Base-by-base conservation (phyloP, 2,797 vertebrate species). In the Phaenicophaeus curvirostris region DNA sequence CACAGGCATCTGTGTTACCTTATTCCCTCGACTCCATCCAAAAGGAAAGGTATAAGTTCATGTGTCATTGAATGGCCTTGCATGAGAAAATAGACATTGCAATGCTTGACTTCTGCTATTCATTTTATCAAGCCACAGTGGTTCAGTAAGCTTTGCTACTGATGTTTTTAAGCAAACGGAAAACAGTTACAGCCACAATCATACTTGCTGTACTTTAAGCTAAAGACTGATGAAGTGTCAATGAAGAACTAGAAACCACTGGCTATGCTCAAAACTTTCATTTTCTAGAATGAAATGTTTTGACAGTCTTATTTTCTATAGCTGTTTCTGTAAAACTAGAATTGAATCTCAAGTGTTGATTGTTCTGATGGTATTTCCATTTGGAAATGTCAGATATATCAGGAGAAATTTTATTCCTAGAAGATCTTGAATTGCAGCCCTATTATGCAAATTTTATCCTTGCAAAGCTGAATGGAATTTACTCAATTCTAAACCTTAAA, bases 301-400 rank as follows among this genome's bases (percentile, higher is more conserved):
- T 75, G 8, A 68, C 15, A 1, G 59, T 91, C 37, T 35, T 74
- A 30, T 14, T 89, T 91, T 71, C 19, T 74, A 3, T 46, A 79
- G 12, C 41, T 80, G 20, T 50, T 92, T 87, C 53, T 76, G 20
- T 73, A 89, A 83, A 69, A 9, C 13, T 68, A 54, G 61, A 80
- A 71, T 44, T 67, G 31, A 83, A 54, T 80, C 37, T 62, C 28
- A 78, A 41, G 8, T 42, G 23, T 57, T 67, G 27, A 19, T 42
- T 80, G 3, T 88, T 92, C 27, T 37, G 30, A 53, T 72, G 14
- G 19, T 42, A 72, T 86, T 94, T 87, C 39, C 23, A 28, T 51
- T 86, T 68, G 67, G 79, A 94, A 87, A 87, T 51, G 39, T 85
- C 39, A 73, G 28, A 9, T 91, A 67, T 59, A 93, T 89, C 44